phyloP scores from a whole-genome alignment of 2,797 vertebrate genomes.

The Cirrhinus molitorella region DNA sequence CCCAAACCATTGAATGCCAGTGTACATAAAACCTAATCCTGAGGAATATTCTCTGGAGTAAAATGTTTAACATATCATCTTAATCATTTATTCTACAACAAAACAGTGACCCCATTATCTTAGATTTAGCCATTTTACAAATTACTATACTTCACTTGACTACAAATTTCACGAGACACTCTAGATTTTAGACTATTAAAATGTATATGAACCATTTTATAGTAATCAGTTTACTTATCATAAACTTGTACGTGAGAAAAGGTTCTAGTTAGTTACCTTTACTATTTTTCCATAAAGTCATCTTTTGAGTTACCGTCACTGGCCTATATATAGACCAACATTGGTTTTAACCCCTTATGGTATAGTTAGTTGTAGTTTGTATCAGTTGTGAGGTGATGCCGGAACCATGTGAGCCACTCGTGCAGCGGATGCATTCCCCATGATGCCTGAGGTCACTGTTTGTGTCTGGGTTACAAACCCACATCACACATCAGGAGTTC shows the following conservation, averaged over 20 bases:
- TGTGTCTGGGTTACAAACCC: slow-evolving; percentile 61
- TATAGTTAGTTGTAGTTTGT: slow-evolving; percentile 60
- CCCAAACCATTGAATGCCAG: too few relatives aligned
- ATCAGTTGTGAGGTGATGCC: slow-evolving; percentile 49
- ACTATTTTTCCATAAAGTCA: slow-evolving; percentile 5
- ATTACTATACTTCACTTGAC: too few relatives aligned
- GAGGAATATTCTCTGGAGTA: background rate
- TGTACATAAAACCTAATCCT: background rate
- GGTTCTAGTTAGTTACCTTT: too few relatives aligned
- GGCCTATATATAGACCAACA: slow-evolving; percentile 45
- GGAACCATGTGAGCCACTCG: slow-evolving; percentile 64
- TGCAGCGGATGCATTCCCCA: slow-evolving; percentile 67
- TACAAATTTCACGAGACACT: too few relatives aligned
- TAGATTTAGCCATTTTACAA: too few relatives aligned
- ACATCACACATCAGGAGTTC: slow-evolving; percentile 27
- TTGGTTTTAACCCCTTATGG: slow-evolving; percentile 66
- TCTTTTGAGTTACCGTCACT: background rate
- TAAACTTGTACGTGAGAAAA: background rate
- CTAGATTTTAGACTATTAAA: background rate
- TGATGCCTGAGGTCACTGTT: slow-evolving; percentile 71
- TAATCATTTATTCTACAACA: too few relatives aligned
- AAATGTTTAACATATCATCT: background rate
- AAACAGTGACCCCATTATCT: too few relatives aligned
- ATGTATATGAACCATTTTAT: background rate
- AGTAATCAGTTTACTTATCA: background rate